Percentiles rank a stretch among this genome's conserved stretches.
Conservation (phyloP, 2,888 invertebrate genomes). For the Melitaea athalia region DNA sequence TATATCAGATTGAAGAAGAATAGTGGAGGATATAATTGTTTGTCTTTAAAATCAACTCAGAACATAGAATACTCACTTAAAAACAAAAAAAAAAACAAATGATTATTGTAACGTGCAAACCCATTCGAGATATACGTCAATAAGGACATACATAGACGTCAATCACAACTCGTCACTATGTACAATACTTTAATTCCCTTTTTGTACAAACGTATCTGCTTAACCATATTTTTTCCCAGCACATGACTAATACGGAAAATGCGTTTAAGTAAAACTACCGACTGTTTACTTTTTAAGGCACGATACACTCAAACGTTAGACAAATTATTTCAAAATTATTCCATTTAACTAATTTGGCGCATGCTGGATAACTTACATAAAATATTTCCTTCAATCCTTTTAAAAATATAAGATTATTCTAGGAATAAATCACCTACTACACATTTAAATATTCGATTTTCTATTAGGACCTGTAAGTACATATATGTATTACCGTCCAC, state of each 20-base stretch:
- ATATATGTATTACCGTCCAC: no score
- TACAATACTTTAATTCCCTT: neutral
- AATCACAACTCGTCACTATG: constrained; percentile 3
- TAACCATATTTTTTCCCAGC: neutral
- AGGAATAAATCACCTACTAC: neutral
- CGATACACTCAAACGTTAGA: neutral
- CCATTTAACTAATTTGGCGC: neutral
- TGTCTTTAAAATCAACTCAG: no score
- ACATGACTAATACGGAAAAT: neutral
- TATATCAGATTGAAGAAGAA: no score
- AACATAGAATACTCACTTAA: no score
- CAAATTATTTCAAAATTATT: neutral
- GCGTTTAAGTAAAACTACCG: neutral
- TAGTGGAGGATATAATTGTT: no score
- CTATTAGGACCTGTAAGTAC: no score
- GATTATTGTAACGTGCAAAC: no score
- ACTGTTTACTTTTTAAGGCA: neutral
- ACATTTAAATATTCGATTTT: no score
- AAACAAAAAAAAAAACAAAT: no score
- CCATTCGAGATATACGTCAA: no score
- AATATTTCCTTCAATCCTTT: neutral
- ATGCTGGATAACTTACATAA: neutral
- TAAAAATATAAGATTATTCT: neutral
- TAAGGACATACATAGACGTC: no score
- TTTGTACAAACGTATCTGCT: neutral